A percentile compares a stretch with the other conserved stretches of the same genome.
phyloP scores from a whole-genome alignment of 1,140 invertebrate species.

The Drosophila orena region DNA sequence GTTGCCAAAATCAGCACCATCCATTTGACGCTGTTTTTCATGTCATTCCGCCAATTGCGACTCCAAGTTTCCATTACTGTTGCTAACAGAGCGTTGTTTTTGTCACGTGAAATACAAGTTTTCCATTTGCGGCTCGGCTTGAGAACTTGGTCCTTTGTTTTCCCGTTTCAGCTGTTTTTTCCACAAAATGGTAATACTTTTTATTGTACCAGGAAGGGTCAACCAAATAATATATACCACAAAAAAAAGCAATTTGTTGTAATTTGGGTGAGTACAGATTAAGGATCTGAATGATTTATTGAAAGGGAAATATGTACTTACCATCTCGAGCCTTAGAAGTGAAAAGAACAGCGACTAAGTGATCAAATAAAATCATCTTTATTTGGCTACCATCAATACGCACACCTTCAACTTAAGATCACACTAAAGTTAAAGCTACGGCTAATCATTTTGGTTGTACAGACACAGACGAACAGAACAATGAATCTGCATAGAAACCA shows the following conservation, averaged over 20 bases:
- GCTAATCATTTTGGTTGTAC: slow-evolving; percentile 57
- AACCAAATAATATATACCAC: slow-evolving; percentile 13
- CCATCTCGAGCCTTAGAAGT: background rate
- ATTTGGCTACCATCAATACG: slow-evolving; percentile 60
- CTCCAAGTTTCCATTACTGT: slow-evolving; percentile 21
- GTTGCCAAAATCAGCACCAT: slow-evolving; percentile 52
- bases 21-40: slow-evolving; percentile 72
- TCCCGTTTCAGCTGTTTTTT: slow-evolving; percentile 18
- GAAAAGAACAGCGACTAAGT: background rate
- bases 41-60: slow-evolving; percentile 39
- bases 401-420: slow-evolving; percentile 52
- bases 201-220: slow-evolving; percentile 27
- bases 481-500: slow-evolving; percentile 54
- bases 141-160: slow-evolving; percentile 1
- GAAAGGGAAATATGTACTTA: background rate
- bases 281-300: background rate
- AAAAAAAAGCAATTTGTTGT: slow-evolving; percentile 11
- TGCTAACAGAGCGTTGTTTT: slow-evolving; percentile 59
- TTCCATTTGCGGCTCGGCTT: slow-evolving; percentile 57
- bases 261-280: background rate
- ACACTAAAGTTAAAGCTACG: slow-evolving; percentile 51
- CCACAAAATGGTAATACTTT: slow-evolving; percentile 63
- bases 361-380: slow-evolving; percentile 65
- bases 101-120: slow-evolving; percentile 79
- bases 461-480: slow-evolving; percentile 58